Evolutionary conservation across 2,113 vertebrate species (phyloP).

Genomic region (Orycteropus afer): DNA sequence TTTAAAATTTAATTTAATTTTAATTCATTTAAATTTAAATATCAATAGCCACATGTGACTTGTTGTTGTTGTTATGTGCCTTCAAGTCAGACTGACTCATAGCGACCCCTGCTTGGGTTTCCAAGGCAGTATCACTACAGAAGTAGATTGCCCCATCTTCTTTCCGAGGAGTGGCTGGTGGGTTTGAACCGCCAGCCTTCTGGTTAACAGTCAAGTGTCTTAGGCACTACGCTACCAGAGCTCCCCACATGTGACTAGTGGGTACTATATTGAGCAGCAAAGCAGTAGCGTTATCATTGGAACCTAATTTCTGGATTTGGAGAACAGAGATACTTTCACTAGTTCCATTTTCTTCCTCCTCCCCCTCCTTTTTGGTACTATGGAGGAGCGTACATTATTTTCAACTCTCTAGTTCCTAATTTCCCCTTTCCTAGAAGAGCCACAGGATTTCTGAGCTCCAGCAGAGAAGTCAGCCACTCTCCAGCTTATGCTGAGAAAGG

Average conservation of each 20-base stretch:
- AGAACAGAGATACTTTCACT: background rate
- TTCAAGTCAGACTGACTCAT: no score
- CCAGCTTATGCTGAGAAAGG: background rate
- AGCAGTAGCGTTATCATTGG: background rate
- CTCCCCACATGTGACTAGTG: background rate
- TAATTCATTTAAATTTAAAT: background rate
- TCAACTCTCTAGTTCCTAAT: background rate
- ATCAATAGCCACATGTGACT: background rate
- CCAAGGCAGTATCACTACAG: no score
- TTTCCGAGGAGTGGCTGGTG: no score
- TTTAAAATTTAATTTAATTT: background rate
- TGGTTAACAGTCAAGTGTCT: no score
- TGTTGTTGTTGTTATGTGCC: no score
- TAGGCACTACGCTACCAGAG: no score
- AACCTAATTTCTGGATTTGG: background rate
- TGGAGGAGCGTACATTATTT: background rate
- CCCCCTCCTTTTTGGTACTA: background rate
- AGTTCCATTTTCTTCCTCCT: background rate
- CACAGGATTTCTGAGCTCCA: background rate
- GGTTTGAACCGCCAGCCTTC: no score
- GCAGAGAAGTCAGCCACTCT: background rate
- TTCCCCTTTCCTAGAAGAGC: background rate
- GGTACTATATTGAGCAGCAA: background rate
- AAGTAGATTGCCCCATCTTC: no score
- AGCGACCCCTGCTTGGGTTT: no score